Conservation (phyloP, 2,113 vertebrate species). For the Chrysemys picta region DNA sequence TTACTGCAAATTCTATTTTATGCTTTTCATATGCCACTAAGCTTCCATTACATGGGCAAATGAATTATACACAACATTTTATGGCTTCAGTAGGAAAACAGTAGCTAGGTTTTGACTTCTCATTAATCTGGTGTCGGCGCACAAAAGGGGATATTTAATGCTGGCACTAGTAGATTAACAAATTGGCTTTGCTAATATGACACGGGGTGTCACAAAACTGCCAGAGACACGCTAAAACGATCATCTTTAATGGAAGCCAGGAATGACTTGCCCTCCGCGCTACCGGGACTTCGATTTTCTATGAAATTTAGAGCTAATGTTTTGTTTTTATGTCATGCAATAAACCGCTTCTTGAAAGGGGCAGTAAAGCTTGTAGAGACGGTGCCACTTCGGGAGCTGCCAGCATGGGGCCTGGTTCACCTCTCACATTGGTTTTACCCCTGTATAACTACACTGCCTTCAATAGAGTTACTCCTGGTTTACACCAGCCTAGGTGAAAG, state of each 20-base stretch:
- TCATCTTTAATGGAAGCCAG: conserved; percentile 7
- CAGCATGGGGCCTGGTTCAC: background rate
- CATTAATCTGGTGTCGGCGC: conserved; percentile 40
- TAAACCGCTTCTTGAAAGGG: background rate
- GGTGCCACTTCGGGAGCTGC: background rate
- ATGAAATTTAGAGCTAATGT: background rate
- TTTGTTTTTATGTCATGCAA: background rate
- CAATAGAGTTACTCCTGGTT: background rate
- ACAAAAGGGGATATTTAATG: conserved; percentile 51
- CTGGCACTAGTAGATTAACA: conserved; percentile 61
- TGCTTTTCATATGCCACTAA: conserved; percentile 60
- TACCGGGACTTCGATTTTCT: background rate
- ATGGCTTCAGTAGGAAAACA: conserved; percentile 41
- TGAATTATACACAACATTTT: conserved; percentile 57
- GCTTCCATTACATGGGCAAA: conserved; percentile 59
- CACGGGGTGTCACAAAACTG: conserved; percentile 19
- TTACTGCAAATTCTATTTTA: conserved; percentile 58
- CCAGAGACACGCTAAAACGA: conserved; percentile 37
- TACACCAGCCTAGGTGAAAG: background rate
- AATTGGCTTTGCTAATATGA: conserved; percentile 53
- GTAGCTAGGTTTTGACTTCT: conserved; percentile 17
- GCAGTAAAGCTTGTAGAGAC: background rate
- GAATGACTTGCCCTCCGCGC: conserved; percentile 1
- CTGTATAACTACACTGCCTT: background rate
- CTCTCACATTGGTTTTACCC: background rate